These are phyloP conservation scores for Eulemur rubriventer DNA, from an alignment of 2,797 vertebrate species.

Conservation along the genomic window DNA sequence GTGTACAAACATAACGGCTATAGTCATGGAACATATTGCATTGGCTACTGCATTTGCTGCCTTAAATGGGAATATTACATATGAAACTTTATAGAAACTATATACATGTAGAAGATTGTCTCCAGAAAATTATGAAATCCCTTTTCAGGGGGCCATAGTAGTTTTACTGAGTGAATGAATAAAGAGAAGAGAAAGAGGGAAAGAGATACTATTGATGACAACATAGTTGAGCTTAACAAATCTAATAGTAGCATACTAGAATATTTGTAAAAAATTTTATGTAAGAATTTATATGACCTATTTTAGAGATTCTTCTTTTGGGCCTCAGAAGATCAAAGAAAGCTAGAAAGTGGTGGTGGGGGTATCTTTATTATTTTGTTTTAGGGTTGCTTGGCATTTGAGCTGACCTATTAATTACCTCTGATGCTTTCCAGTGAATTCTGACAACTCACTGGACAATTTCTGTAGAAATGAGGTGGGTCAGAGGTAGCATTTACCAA, in stretches of 20 bases:
- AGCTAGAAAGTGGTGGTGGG: background rate
- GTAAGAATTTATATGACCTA: background rate
- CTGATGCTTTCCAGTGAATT: background rate
- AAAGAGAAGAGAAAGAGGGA: background rate
- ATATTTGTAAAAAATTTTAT: background rate
- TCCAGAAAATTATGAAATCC: slow-evolving; percentile 10
- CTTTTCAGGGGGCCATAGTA: background rate
- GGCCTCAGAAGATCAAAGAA: background rate
- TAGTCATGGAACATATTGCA: background rate
- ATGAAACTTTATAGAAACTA: background rate
- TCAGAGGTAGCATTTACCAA: background rate
- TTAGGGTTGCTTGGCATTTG: background rate
- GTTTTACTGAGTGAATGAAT: slow-evolving; percentile 25
- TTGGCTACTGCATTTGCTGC: background rate
- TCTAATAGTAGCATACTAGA: background rate
- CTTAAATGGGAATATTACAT: background rate
- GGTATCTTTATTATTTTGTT: background rate
- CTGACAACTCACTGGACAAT: background rate
- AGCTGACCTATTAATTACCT: background rate
- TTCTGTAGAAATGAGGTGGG: background rate
- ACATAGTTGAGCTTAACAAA: background rate
- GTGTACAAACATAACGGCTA: background rate
- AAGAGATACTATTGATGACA: background rate
- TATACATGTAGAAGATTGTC: background rate
- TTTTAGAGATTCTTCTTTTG: background rate